Evolutionary conservation across 2,888 invertebrate species (phyloP), one percentile per base, ranked within the genome.

Genomic region (Amiota mariae): DNA sequence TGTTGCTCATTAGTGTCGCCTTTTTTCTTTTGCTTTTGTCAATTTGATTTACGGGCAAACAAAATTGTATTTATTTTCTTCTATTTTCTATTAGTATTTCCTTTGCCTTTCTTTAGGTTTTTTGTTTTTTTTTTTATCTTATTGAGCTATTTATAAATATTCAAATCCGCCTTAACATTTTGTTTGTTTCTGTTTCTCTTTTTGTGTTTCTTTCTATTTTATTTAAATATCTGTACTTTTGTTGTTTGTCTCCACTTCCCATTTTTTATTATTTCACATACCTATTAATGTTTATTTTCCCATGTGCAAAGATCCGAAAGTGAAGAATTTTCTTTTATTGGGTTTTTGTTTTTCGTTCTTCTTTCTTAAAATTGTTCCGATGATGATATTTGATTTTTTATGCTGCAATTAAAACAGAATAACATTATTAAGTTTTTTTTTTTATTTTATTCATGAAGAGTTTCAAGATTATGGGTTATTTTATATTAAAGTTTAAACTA

Each of bases 21-120:
- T 36, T 36, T 36, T 36, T 80, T n/a, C n/a, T 81, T 78, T 78
- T 76, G 80, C 79, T 81, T 80, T 81, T 79, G 74, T 73, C 67
- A 85, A 85, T 79, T 80, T 82, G 85, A 83, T 82, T 82, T 84
- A 82, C 80, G 80, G 80, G 74, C 81, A 82, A 81, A 77, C 81
- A 80, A 54, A 54, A 77, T 81, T 82, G 71, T 71, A 72, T 18
- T 59, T 59, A 68, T 70, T 77, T 76, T 48, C 47, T 12, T 72
- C 56, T 57, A 67, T 63, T 74, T 71, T 63, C 56, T 70, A 61
- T n/a, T n/a, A n/a, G n/a, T n/a, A n/a, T 70, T 70, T 18, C 61
- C 24, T 71, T 11, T 71, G 56, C n/a, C 11, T 48, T 56, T 49
- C 20, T 71, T 61, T 36, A 36, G 36, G 36, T 36, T 36, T 36